Base-by-base conservation (phyloP, 2,113 vertebrate species). In the Hippocampus guttulatus region DNA sequence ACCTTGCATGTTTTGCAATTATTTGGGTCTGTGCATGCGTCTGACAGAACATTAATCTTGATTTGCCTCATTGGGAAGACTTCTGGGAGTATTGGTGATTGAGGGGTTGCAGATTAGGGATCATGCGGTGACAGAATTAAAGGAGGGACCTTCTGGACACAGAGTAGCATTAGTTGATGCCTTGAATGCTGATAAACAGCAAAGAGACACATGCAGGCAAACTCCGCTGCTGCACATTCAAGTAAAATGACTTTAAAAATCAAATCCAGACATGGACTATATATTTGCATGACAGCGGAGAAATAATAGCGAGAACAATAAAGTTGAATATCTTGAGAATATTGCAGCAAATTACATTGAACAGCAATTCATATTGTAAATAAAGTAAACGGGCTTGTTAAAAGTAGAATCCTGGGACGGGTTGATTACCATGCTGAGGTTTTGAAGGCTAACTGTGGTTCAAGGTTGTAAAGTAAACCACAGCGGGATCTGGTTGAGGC, bases 391-490 rank as follows among this genome's bases (percentile, higher is more conserved):
- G 73, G 15, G 51, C 25, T 69, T 64, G 83, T 51, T 82, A 76
- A 84, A 72, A 75, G 82, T 73, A 61, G 71, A 84, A 76, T 75
- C 74, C 67, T 73, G 51, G 51, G 63, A 74, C 70, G 69, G 72
- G 66, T 60, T 77, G 70, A 84, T 88, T 86, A 79, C 76, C 68
- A 81, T 41, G 68, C 70, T 63, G 75, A 74, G 68, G 72, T 80
- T 85, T 73, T 75, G 75, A 88, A 88, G 86, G 87, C 84, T 78
- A 90, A 84, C 74, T 73, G 75, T 73, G 86, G 88, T 89, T 91
- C 89, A 91, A 85, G 86, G 88, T 85, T 90, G 87, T 90, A 88
- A 92, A 92, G 88, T 60, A 83, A 89, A 89, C 87, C 90, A 69
- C 88, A 83, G 66, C 54, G 72, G 83, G 83, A 75, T 86, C 86